These are phyloP conservation scores for Xanthia togata DNA, from an alignment of 2,888 invertebrate genomes.

Conservation along the genomic window DNA sequence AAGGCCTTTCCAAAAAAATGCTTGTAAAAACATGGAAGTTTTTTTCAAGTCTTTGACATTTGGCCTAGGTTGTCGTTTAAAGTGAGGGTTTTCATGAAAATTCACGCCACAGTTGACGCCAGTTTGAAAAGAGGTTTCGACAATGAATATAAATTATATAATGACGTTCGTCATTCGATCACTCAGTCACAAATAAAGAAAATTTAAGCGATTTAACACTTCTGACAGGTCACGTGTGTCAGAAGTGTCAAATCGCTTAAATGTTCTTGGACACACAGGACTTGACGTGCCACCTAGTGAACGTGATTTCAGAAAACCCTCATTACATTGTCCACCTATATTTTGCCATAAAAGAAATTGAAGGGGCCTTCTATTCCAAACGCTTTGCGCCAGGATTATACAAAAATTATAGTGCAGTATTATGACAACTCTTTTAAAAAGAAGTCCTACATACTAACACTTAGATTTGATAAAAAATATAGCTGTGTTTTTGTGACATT, in stretches of 20 bases:
- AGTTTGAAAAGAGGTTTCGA: too few species aligned
- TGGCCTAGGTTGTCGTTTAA: neutral
- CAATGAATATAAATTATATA: too few species aligned
- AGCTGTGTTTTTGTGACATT: conserved; percentile 13
- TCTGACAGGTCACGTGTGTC: too few species aligned
- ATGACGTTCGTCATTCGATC: too few species aligned
- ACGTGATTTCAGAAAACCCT: too few species aligned
- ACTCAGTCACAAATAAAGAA: too few species aligned
- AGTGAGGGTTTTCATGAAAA: neutral
- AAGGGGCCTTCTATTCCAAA: neutral
- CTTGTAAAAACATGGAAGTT: neutral
- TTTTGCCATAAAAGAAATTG: neutral
- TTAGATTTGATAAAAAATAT: neutral
- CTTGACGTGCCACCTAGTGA: too few species aligned
- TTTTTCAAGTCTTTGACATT: neutral
- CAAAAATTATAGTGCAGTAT: conserved; percentile 1
- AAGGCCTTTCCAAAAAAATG: neutral
- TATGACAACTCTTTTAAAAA: conserved; percentile 20
- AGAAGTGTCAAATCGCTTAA: too few species aligned
- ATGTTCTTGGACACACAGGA: too few species aligned
- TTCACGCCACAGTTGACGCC: too few species aligned
- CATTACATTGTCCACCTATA: neutral
- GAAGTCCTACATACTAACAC: conserved; percentile 15
- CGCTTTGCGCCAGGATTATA: neutral
- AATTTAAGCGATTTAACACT: too few species aligned